Evolutionary conservation across 2,113 vertebrate genomes (phyloP), one percentile per base, ranked within the genome.

Genomic region (Perca schrenkii): DNA sequence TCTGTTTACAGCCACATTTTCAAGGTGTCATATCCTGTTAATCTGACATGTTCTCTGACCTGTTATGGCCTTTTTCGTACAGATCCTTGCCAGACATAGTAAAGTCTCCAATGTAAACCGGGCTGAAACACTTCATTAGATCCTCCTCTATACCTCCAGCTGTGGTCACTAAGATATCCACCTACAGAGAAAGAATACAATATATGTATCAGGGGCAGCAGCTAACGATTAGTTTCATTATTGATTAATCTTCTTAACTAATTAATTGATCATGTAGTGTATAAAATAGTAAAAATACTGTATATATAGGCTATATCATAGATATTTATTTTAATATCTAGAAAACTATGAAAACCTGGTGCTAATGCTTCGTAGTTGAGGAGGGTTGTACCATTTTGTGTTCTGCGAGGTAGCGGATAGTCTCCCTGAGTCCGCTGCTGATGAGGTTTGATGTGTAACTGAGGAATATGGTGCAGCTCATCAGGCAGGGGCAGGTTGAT

Each of bases 401-500:
- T 63, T 97, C 93, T 14, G 91, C 95, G 3, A 97, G 92, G 90
- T 96, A 97, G 28, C 96, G 96, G 75, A 97, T 96, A 61, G 82
- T 95, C 90, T 97, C 97, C 6, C 97, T 94, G 43, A 97, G 77
- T 46, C 97, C 96, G 6, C 96, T 96, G 88, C 96, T 97, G 90
- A 97, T 96, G 69, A 97, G 95, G 83, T 97, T 97, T 52, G 97
- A 98, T 0, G 97, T 98, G 93, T 96, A 98, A 47, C 97, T 96
- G 74, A 98, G 86, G 87, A 97, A 98, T 46, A 98, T 97, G 86
- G 96, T 96, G 87, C 97, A 98, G 74, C 95, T 96, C 54, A 16
- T 60, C 17, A 50, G 88, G 88, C 49, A 93, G 68, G 78, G 78
- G 46, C 83, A 85, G 17, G 6, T 25, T 4, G 83, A 52, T 8